These are phyloP conservation scores for Hystrix cristata DNA, from an alignment of 2,113 vertebrate species.

Conservation along the genomic window DNA sequence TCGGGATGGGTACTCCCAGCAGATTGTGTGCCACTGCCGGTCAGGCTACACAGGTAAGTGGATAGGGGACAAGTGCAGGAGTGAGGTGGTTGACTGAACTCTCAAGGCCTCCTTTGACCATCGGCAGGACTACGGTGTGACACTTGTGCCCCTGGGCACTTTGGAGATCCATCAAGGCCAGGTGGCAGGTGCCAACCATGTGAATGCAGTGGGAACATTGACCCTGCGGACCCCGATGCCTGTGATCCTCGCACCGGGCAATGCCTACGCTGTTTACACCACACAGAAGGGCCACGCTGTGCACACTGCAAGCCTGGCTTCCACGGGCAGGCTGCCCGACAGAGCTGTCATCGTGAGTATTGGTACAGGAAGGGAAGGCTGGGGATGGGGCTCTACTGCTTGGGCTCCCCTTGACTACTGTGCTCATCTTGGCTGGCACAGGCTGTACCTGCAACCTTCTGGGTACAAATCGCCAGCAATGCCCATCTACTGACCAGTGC, in stretches of 20 bases:
- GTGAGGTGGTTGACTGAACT: background rate
- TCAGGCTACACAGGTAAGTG: constrained; percentile 95
- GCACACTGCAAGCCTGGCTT: constrained; percentile 93
- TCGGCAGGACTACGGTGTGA: constrained; percentile 93
- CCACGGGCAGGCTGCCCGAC: constrained; percentile 93
- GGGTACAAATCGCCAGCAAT: constrained; percentile 93
- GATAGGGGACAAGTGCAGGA: background rate
- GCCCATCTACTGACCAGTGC: constrained; percentile 91
- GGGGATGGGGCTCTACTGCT: fast-evolving
- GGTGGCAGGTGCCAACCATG: constrained; percentile 94
- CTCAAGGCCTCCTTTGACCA: constrained; percentile 12
- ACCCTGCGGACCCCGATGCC: constrained; percentile 90
- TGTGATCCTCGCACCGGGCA: constrained; percentile 93
- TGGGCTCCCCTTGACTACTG: background rate
- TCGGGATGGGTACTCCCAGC: constrained; percentile 93
- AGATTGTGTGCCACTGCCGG: constrained; percentile 95
- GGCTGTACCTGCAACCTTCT: constrained; percentile 95
- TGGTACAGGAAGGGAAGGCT: fast-evolving
- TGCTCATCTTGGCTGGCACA: constrained; percentile 77
- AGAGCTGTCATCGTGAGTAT: constrained; percentile 96
- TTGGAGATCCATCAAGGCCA: constrained; percentile 93
- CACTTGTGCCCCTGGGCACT: constrained; percentile 96
- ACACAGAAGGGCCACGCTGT: constrained; percentile 94
- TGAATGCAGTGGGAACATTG: constrained; percentile 96
- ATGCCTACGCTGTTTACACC: constrained; percentile 95